Base-by-base conservation (phyloP, 2,113 vertebrate species). In the Miniopterus natalensis region DNA sequence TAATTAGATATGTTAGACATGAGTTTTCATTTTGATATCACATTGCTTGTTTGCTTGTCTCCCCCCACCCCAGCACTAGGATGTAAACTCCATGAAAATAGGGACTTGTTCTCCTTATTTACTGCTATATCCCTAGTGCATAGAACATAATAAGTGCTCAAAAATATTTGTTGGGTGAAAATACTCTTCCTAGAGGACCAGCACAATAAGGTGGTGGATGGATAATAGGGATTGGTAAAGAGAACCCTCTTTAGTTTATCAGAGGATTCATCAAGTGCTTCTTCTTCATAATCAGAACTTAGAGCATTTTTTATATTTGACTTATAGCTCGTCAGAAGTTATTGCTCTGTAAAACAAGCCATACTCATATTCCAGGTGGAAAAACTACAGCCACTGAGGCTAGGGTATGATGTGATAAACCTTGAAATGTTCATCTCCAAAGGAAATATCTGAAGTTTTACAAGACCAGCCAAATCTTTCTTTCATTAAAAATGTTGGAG, bases 201-300 rank as follows among this genome's bases (percentile, higher is more conserved):
- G 14, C 10, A 18, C 61, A 78, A 8, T 78, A 53, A 7, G 27
- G 7, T 66, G 0, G 40, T 45, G n/a, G 31, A 87, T 74, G 21
- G 20, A 42, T 55, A 86, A 78, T 15, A 87, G 17, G 3, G 29
- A 84, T 45, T 92, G 4, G 3, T 49, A 36, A 78, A 61, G 45
- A 68, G 31, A 65, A 29, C 5, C 12, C 27, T 86, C 94, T 92
- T 90, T 7, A 80, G 27, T 77, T 65, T 75, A 92, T 63, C 36
- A 89, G 96, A 94, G 20, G 59, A 71, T 92, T 87, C 3, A 71
- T 90, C 27, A 92, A 18, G 53, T 49, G 2, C 27, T 94, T 95
- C 42, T 90, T 95, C 59, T 79, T 51, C 12, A 57, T 78, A 57
- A 68, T 83, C 27, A 88, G 74, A 31, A 89, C 13, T 83, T 84